Evolutionary conservation across 1,140 invertebrate genomes (phyloP).

Genomic region (Teleogryllus occipitalis): DNA sequence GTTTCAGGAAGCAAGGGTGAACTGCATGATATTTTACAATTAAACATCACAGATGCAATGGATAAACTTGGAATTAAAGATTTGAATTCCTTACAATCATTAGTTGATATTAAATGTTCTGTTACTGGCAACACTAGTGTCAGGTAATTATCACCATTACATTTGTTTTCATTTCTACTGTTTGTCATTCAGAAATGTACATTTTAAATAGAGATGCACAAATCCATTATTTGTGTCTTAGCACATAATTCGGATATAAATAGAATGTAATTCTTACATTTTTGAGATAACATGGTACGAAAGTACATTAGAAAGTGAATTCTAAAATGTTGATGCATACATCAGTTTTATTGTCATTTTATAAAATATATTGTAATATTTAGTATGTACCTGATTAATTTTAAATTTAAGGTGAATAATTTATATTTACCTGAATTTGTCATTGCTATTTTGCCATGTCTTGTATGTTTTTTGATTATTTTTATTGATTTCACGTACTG

Average conservation of each 20-base stretch:
- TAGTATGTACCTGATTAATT: not conserved
- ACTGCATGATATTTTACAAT: not conserved
- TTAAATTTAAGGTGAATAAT: no score
- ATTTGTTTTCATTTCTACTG: no score
- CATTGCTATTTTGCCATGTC: no score
- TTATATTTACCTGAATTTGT: no score
- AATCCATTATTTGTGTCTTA: no score
- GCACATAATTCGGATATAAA: no score
- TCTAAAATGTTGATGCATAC: no score
- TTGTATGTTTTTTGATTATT: no score
- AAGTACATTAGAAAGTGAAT: no score
- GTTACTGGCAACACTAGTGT: not conserved
- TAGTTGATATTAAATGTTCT: not conserved
- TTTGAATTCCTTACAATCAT: not conserved
- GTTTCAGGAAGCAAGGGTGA: not conserved
- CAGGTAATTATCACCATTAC: not conserved
- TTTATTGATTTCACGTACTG: no score
- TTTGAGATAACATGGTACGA: no score
- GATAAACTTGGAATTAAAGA: not conserved
- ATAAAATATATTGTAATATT: not conserved
- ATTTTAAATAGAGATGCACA: not conserved
- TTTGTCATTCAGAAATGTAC: not conserved
- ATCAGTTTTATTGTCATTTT: not conserved
- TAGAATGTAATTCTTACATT: no score
- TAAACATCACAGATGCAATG: not conserved